Base-by-base conservation (phyloP, 2,113 vertebrate genomes). In the Grammomys dolichurus region DNA sequence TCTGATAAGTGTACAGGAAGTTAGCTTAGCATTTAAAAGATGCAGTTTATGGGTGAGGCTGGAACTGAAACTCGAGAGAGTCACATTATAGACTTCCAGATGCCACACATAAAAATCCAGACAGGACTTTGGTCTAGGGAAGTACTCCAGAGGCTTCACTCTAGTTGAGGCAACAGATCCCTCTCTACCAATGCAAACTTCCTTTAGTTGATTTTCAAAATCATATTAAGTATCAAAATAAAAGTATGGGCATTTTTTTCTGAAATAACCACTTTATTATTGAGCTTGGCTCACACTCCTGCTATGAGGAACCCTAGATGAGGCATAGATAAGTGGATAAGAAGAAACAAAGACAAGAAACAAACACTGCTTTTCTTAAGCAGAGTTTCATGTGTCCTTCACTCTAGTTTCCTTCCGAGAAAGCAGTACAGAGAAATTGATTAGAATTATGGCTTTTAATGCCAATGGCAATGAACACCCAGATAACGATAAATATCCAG, bases 21-120 rank as follows among this genome's bases (percentile, higher is more conserved):
- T 96, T 93, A 76, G n/a, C 46, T 95, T 84, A 69, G 22, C 84
- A 58, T 56, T 89, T 95, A 89, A 96, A 95, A 89, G 67, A 94
- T 36, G 60, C 20, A n/a, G 58, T 73, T 94, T 60, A 36, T 70
- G 90, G 81, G 86, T 56, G 36, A 93, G 14, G 58, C 40, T 88
- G 43, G 86, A 65, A 91, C 72, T 43, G 86, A 96, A 97, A 93
- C 40, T 60, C 11, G 26, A 91, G 87, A 94, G 94, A 93, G 88
- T 78, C 48, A 78, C 22, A 60, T n/a, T 85, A 81, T 86, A 33
- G 58, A 85, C 51, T 60, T 95, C 77, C 87, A 88, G 84, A 95
- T 94, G 58, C 48, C n/a, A 58, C 33, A 63, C 51, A 46, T 63
- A 93, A 94, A 96, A 94, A 90, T 0, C 33, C 67, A 94, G 89